Percentiles rank a stretch among this genome's conserved stretches.
Conservation (phyloP, 2,113 vertebrate genomes). For the Anthoscopus minutus region DNA sequence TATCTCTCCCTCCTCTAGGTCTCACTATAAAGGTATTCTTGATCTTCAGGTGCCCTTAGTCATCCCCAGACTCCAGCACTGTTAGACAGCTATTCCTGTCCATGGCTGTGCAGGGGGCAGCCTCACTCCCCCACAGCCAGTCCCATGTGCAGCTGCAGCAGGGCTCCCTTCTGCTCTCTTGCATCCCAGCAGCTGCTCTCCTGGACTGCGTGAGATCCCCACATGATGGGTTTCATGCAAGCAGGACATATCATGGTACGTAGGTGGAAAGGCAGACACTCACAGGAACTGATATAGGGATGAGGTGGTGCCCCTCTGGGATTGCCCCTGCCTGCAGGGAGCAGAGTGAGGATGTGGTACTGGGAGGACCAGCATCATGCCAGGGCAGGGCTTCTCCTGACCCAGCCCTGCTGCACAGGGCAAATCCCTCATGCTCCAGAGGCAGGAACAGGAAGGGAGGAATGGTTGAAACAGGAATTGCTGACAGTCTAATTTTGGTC, state of each 20-base stretch:
- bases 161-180: neutral
- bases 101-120: neutral
- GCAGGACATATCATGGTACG: accelerated
- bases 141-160: neutral
- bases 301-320: accelerated
- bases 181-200: neutral
- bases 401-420: neutral
- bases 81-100: neutral
- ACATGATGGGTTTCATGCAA: neutral
- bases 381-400: neutral
- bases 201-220: neutral
- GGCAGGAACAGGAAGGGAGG: neutral
- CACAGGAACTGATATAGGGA: accelerated
- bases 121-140: neutral
- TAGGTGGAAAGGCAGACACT: neutral
- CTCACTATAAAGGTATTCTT: neutral
- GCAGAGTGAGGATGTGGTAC: neutral
- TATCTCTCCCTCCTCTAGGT: neutral
- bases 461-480: neutral
- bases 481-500: neutral
- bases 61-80: neutral
- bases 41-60: neutral
- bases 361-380: neutral
- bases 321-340: neutral
- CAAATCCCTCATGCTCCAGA: neutral